Evolutionary conservation across 2,888 invertebrate species (phyloP).

Genomic region (Piscicola geometra): DNA sequence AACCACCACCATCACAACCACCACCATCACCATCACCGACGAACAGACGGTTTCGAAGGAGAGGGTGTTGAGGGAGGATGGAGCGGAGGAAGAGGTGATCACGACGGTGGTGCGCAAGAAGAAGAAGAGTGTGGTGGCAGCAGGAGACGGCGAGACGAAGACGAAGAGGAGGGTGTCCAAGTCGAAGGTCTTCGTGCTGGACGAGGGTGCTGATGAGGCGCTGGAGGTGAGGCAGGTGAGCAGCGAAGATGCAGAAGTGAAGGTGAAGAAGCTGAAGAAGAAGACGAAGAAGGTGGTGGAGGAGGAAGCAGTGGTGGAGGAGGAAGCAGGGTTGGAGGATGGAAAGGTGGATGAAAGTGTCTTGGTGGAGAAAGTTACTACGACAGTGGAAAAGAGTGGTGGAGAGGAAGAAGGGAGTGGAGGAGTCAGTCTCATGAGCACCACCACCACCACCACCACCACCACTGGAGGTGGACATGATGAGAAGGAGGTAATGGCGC

Average conservation of each 20-base stretch:
- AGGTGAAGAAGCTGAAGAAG: background rate
- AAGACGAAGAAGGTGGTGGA: background rate
- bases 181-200: background rate
- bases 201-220: constrained; percentile 11
- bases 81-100: background rate
- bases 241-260: background rate
- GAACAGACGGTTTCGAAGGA: background rate
- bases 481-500: too few species aligned
- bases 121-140: background rate
- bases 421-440: too few species aligned
- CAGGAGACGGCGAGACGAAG: background rate
- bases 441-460: too few species aligned
- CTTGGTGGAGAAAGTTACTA: too few species aligned
- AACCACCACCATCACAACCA: too few species aligned
- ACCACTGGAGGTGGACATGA: too few species aligned
- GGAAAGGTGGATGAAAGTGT: too few species aligned
- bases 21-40: background rate
- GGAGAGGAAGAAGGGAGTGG: too few species aligned
- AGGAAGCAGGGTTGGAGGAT: background rate
- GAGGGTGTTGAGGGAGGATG: background rate
- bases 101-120: background rate
- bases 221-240: background rate
- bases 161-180: constrained; percentile 1
- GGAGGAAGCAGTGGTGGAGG: background rate
- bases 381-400: too few species aligned